phyloP scores from a whole-genome alignment of 2,113 vertebrate genomes.

The Castor canadensis region DNA sequence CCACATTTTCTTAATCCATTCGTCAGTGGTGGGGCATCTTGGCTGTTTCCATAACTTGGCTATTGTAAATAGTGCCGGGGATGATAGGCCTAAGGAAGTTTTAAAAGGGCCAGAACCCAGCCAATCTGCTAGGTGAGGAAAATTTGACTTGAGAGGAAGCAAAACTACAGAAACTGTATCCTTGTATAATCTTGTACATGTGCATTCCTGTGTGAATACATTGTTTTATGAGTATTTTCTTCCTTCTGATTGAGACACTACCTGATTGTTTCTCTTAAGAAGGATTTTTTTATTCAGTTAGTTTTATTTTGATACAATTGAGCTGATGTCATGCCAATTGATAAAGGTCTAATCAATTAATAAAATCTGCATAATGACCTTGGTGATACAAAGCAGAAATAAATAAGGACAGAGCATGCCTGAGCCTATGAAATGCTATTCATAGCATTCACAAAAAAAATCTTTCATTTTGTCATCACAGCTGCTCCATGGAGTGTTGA shows the following conservation, averaged over 20 bases:
- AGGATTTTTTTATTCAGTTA: neutral
- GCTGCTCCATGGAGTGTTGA: neutral
- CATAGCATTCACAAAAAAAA: neutral
- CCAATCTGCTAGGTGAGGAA: neutral
- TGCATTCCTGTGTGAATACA: rapidly evolving
- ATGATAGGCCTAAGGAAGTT: neutral
- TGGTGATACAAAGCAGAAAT: neutral
- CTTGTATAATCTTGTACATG: neutral
- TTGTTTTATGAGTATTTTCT: neutral
- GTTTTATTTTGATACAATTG: neutral
- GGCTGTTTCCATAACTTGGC: too few relatives aligned
- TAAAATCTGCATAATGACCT: neutral
- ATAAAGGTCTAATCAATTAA: neutral
- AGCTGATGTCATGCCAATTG: neutral
- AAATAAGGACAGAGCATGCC: neutral
- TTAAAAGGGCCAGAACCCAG: neutral
- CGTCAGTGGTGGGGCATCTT: too few relatives aligned
- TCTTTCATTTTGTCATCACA: neutral
- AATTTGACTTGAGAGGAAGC: neutral
- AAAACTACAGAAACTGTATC: neutral
- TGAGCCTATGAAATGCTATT: neutral
- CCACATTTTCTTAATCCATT: too few relatives aligned
- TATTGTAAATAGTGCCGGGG: too few relatives aligned
- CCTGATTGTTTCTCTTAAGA: neutral
- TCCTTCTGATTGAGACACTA: neutral